Percentiles rank a stretch among this genome's conserved stretches.
Conservation (phyloP, 2,797 vertebrate genomes). For the Smutsia gigantea region DNA sequence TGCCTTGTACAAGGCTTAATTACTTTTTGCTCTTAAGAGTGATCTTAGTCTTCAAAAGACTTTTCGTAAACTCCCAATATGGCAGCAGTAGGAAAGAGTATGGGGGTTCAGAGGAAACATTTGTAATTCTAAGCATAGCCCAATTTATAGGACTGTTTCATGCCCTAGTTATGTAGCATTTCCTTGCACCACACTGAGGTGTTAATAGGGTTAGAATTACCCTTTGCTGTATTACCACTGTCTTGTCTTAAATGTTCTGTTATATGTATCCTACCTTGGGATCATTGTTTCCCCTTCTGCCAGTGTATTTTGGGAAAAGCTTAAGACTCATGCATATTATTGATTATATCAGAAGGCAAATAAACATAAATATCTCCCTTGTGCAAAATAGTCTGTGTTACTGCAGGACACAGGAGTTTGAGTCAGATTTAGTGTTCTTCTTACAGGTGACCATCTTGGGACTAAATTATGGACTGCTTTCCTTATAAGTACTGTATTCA, state of each 20-base stretch:
- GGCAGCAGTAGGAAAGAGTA: neutral
- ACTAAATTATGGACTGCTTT: neutral
- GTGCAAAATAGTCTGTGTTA: neutral
- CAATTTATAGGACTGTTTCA: neutral
- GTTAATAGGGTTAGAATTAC: neutral
- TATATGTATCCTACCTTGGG: neutral
- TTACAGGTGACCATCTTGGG: constrained; percentile 1
- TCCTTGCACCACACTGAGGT: neutral
- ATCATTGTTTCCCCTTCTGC: neutral
- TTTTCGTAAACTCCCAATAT: neutral
- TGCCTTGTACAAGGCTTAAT: neutral
- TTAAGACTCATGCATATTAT: neutral
- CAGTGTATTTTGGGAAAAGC: neutral
- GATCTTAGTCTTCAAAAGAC: neutral
- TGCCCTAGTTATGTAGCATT: neutral
- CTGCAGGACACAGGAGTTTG: neutral
- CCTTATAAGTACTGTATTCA: neutral
- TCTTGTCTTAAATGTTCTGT: constrained; percentile 26
- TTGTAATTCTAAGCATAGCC: neutral
- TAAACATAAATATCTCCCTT: neutral
- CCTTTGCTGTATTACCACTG: neutral
- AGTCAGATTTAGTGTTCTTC: neutral
- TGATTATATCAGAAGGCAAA: neutral
- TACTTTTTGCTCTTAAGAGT: constrained; percentile 2
- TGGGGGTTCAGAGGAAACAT: neutral